A percentile compares a stretch with the other conserved stretches of the same genome.
Evolutionary conservation across 2,888 invertebrate species (phyloP).

Genomic region (Scelioninae gen. 2): DNA sequence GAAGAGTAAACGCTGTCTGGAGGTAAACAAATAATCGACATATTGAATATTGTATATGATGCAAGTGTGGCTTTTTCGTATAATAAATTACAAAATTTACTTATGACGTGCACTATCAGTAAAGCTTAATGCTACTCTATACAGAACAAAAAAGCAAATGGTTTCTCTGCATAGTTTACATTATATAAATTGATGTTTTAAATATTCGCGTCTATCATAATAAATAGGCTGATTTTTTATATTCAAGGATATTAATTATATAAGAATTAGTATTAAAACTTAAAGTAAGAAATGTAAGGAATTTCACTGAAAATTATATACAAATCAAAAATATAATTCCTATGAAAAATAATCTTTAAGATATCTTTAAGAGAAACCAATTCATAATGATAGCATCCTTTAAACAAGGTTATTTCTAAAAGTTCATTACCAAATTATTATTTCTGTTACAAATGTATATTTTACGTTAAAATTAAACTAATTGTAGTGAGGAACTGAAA

Average conservation of each 20-base stretch:
- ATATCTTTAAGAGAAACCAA: no score
- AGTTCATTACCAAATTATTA: neutral
- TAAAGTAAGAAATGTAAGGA: no score
- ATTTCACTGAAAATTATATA: no score
- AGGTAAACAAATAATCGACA: constrained; percentile 30
- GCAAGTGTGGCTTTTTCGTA: neutral
- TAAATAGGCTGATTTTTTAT: neutral
- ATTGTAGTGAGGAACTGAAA: neutral
- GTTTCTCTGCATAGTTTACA: constrained; percentile 7
- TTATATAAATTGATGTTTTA: neutral
- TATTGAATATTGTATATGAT: constrained; percentile 23
- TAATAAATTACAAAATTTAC: constrained; percentile 5
- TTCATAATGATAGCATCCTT: no score
- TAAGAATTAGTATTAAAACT: no score
- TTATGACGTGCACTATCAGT: constrained; percentile 37
- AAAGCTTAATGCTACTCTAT: constrained; percentile 15
- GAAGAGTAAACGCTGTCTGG: constrained; percentile 70
- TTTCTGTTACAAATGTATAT: neutral
- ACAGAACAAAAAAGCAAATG: constrained; percentile 15
- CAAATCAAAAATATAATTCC: no score
- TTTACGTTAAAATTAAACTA: no score
- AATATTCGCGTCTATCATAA: neutral
- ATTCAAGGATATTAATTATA: no score
- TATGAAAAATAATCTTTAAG: no score
- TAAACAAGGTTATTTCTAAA: no score